phyloP scores from a whole-genome alignment of 1,140 invertebrate genomes.

The Rhopalosiphum padi region DNA sequence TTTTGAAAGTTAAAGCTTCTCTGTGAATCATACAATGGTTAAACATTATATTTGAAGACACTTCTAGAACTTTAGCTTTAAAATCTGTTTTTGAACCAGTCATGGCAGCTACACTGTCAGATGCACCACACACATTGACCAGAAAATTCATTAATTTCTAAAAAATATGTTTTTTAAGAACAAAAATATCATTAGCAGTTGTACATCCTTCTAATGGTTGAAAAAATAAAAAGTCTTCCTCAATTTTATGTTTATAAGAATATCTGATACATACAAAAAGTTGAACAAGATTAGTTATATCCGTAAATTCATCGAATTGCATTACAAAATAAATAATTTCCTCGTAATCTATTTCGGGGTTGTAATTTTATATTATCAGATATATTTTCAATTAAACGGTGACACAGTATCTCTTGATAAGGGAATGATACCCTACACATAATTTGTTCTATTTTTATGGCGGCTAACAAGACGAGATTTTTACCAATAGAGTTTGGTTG shows the following conservation, averaged over 20 bases:
- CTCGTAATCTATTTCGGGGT: constrained; percentile 8
- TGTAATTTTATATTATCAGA: constrained; percentile 60
- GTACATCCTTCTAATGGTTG: constrained; percentile 16
- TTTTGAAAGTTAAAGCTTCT: too few species aligned
- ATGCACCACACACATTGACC: neutral
- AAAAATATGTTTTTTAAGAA: neutral
- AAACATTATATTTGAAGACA: constrained; percentile 16
- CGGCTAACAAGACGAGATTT: too few species aligned
- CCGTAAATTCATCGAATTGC: constrained; percentile 36
- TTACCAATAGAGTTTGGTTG: too few species aligned
- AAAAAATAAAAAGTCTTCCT: constrained; percentile 39
- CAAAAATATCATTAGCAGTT: neutral
- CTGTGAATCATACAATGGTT: neutral
- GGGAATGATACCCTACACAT: constrained; percentile 46
- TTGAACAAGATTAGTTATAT: constrained; percentile 37
- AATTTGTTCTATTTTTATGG: too few species aligned
- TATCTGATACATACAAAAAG: neutral
- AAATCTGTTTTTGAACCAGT: neutral
- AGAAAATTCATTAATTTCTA: constrained; percentile 2
- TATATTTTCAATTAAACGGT: constrained; percentile 61
- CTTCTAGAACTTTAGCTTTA: too few species aligned
- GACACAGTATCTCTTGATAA: constrained; percentile 62
- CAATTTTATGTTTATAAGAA: neutral
- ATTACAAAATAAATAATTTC: constrained; percentile 32
- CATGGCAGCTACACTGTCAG: neutral